Base-by-base conservation (phyloP, 2,797 vertebrate genomes). In the Sebastes vulpes region DNA sequence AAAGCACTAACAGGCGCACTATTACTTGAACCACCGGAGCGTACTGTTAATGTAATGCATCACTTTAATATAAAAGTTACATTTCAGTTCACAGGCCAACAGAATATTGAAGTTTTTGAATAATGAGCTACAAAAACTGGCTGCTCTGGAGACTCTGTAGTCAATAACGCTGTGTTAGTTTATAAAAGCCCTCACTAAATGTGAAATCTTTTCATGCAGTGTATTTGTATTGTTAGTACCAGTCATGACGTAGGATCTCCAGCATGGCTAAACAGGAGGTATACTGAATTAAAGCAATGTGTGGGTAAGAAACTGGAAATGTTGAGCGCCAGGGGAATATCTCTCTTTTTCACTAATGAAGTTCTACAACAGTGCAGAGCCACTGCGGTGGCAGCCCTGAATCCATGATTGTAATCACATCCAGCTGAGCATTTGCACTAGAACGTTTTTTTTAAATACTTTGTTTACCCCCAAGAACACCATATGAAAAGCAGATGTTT, bases 401-500 rank as follows among this genome's bases (percentile, higher is more conserved):
- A 77, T 71, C 29, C 59, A 63, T 50, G 75, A 85, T 65, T 83
- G 56, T 90, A 93, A 94, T 88, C 67, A 74, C 77, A 89, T 80
- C 87, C 93, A 94, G 92, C 76, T 90, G 88, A 85, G 42, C 38
- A 79, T 75, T 85, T 87, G 79, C 29, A 23, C 50, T 32, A n/a
- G 6, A 63, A 50, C 72, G 52, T 42, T 76, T 74, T 80, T 86
- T 77, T 76, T 21, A 8, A 64, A 75, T 78, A 56, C 77, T 72
- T 46, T 86, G 81, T 93, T 92, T 92, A 92, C 87, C 89, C 89
- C 82, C 75, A 65, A 80, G 85, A 91, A 89, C 84, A 85, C n/a
- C 77, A 83, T 85, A 95, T 93, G 86, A 89, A 66, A 89, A 94
- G 81, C 94, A 95, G 93, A 95, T 94, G 94, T 94, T 84, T 88